Evolutionary conservation across 2,113 vertebrate genomes (phyloP), one percentile per base, ranked within the genome.

Genomic region (Chloebia gouldiae): DNA sequence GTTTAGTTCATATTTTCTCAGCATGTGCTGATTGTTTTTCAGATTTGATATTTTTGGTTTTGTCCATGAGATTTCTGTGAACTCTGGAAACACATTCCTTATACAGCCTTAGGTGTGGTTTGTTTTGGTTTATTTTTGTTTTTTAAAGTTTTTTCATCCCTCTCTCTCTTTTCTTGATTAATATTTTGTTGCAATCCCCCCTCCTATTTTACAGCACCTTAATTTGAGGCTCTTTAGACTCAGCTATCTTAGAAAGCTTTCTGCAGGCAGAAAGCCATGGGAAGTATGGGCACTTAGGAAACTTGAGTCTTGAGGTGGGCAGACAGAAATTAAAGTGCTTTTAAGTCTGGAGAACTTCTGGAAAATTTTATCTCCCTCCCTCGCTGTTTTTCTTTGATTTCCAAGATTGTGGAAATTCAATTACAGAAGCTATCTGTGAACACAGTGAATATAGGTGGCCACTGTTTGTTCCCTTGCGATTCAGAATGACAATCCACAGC

Each of bases 281-380:
- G 33, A 88, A 31, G 2, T 33, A 10, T 6, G 19, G 33, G 15
- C 25, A 39, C 37, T 82, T 40, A 18, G 0, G 33, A 49, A 72
- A 81, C 53, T 45, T 20, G 20, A 82, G 7, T 90, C 37, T 93
- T 3, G 1, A 37, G 50, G 37, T 72, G 31, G 28, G 40, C 14
- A 50, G 54, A 31, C 33, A 83, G 66, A 76, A 69, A 88, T 39
- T 28, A 31, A 94, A 81, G 54, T 80, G 27, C 30, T 89, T 87
- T 28, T 10, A 89, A 79, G 17, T 49, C 57, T 68, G 30, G 50
- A 76, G 30, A 85, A 63, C 37, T 88, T 86, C 18, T 35, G n/a
- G 56, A 71, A 90, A 42, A n/a, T 2, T 7, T 56, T 70, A 37
- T 28, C 50, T 72, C 11, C 31, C 31, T 86, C 24, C 4, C 40